Evolutionary conservation across 2,888 invertebrate genomes (phyloP).

Genomic region (Margaritifera margaritifera): DNA sequence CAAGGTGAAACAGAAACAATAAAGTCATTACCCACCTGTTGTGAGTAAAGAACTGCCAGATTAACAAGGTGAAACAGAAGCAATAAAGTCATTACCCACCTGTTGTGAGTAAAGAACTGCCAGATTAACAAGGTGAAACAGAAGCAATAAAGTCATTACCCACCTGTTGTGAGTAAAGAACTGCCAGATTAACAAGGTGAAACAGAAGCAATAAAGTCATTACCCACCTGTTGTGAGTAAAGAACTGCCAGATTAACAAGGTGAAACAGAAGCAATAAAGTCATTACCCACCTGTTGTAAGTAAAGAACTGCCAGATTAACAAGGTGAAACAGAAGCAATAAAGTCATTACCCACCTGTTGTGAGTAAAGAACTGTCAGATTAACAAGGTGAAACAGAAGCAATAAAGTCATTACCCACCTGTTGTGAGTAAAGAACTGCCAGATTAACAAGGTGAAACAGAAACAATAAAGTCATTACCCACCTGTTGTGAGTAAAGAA

Average conservation of each 20-base stretch:
- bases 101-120: slow-evolving; percentile 71
- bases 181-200: slow-evolving; percentile 71
- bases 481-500: slow-evolving; percentile 71
- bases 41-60: slow-evolving; percentile 70
- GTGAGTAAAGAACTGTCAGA: slow-evolving; percentile 70
- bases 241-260: slow-evolving; percentile 71
- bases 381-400: too few relatives aligned
- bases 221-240: slow-evolving; percentile 68
- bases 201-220: background rate
- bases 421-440: slow-evolving; percentile 71
- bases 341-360: slow-evolving; percentile 58
- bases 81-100: slow-evolving; percentile 43
- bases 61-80: too few relatives aligned
- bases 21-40: slow-evolving; percentile 58
- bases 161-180: slow-evolving; percentile 71
- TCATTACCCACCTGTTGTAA: slow-evolving; percentile 66
- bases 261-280: too few relatives aligned
- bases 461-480: slow-evolving; percentile 6
- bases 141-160: slow-evolving; percentile 6
- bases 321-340: too few relatives aligned
- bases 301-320: slow-evolving; percentile 70
- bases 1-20: too few relatives aligned
- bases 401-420: slow-evolving; percentile 43
- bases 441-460: slow-evolving; percentile 70
- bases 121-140: slow-evolving; percentile 70